A percentile compares a stretch with the other conserved stretches of the same genome.
Evolutionary conservation across 2,797 vertebrate species (phyloP).

Genomic region (Apogon talboti): DNA sequence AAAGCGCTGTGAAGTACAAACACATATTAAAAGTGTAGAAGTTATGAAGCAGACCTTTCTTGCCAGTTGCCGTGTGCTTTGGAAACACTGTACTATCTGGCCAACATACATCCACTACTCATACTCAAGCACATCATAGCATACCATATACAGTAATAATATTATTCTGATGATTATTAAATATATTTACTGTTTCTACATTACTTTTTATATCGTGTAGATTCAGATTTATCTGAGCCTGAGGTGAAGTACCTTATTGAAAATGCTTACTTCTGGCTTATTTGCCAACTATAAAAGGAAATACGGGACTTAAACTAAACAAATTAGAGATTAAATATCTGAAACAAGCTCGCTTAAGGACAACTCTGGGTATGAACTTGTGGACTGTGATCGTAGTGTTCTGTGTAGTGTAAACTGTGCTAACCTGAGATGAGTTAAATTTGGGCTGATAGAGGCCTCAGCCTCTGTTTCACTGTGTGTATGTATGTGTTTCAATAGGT

Average conservation of each 20-base stretch:
- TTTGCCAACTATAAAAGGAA: too few species aligned
- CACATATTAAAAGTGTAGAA: conserved; percentile 73
- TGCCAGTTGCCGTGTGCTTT: conserved; percentile 52
- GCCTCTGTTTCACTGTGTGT: conserved; percentile 35
- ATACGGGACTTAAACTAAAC: background rate
- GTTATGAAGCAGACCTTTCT: conserved; percentile 66
- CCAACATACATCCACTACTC: conserved; percentile 56
- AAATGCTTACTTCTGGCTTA: too few species aligned
- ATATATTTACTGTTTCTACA: conserved; percentile 19
- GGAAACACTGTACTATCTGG: conserved; percentile 46
- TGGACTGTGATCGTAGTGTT: conserved; percentile 20
- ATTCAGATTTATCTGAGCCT: conserved; percentile 44
- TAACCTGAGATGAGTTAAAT: conserved; percentile 72
- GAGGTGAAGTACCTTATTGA: conserved; percentile 39
- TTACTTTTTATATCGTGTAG: conserved; percentile 21
- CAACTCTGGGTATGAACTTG: conserved; percentile 31
- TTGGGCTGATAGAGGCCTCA: conserved; percentile 39
- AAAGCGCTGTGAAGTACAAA: conserved; percentile 76
- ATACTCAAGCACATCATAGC: conserved; percentile 44
- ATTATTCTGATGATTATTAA: conserved; percentile 39
- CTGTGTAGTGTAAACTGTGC: conserved; percentile 49
- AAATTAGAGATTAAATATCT: conserved; percentile 17
- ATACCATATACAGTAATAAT: conserved; percentile 41
- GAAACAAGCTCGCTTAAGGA: conserved; percentile 36
- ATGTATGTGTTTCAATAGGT: conserved; percentile 21